Evolutionary conservation across 2,797 vertebrate genomes (phyloP).

Genomic region (Galago senegalensis): DNA sequence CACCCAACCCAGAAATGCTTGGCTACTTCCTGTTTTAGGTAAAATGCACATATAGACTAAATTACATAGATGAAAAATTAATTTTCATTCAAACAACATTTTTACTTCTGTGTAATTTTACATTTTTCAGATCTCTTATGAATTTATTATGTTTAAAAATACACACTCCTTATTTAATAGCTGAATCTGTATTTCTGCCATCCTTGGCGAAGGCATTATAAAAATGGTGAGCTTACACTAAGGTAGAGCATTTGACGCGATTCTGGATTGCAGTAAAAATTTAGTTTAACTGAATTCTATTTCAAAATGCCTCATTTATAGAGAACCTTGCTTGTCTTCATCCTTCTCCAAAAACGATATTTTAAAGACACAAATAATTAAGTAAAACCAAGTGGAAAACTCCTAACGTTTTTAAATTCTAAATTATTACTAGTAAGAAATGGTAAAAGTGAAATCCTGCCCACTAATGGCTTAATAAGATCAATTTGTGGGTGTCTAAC

Average conservation of each 20-base stretch:
- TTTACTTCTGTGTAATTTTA: neutral
- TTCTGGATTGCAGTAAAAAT: neutral
- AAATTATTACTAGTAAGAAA: neutral
- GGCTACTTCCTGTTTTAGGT: neutral
- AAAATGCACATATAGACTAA: neutral
- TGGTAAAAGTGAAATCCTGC: neutral
- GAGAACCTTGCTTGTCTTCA: neutral
- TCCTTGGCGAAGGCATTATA: slow-evolving; percentile 3
- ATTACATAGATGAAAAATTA: neutral
- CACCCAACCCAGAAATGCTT: neutral
- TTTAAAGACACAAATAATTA: slow-evolving; percentile 24
- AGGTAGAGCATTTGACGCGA: neutral
- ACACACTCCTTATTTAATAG: neutral
- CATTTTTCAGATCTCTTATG: neutral
- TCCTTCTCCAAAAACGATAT: neutral
- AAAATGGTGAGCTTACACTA: neutral
- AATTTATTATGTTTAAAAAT: slow-evolving; percentile 24
- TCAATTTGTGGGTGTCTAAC: neutral
- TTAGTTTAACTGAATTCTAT: neutral
- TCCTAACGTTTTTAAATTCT: neutral
- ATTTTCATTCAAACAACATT: slow-evolving; percentile 57
- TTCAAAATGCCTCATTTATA: neutral
- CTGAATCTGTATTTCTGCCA: slow-evolving; percentile 11
- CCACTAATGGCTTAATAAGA: neutral
- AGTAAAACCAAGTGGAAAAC: neutral